Evolutionary conservation across 92 coral and sea anemone genomes (phyloP), one percentile per base, ranked within the genome.

Genomic region (Chrysogorgia sp.): DNA sequence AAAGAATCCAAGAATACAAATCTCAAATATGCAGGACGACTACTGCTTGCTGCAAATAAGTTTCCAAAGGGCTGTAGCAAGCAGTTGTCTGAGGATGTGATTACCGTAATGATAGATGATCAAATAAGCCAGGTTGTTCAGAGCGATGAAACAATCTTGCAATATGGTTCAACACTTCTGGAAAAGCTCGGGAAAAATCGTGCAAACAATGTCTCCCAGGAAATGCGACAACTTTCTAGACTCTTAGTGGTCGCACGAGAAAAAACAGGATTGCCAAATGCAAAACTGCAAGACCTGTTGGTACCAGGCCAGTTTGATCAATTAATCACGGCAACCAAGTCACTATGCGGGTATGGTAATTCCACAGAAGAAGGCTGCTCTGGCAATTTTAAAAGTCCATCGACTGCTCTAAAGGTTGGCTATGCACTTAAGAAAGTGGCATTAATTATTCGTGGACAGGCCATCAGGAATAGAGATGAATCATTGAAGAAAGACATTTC

Each of bases 251-350:
- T 76, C 49, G 81, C 82, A 13, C 41, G 81, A 20, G 26, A 15
- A 0, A 23, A 34, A 6, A 55, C 50, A 14, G 41, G n/a, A 61
- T 7, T n/a, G 7, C 41, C 21, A 24, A 60, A 29, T 20, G 48
- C 80, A 56, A 19, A 14, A 1, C 67, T 88, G 6, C 2, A 59
- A 30, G 84, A 67, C 8, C 65, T 80, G 21, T 20, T 88, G 2
- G 81, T 57, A 28, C 92, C 92, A 24, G 49, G 52, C 13, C 32
- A 29, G 28, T 84, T 84, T 53, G 89, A 77, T 56, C 3, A 14
- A 6, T 56, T 84, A 12, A 43, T 88, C 4, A 20, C 9, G 14
- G 70, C 89, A 9, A 84, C 79, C 0, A 76, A 72, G 52, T 58
- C n/a, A 0, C 58, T 84, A 0, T 56, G 82, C 29, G 58, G 71